Evolutionary conservation across 2,113 vertebrate species (phyloP).

Genomic region (Agapornis roseicollis): DNA sequence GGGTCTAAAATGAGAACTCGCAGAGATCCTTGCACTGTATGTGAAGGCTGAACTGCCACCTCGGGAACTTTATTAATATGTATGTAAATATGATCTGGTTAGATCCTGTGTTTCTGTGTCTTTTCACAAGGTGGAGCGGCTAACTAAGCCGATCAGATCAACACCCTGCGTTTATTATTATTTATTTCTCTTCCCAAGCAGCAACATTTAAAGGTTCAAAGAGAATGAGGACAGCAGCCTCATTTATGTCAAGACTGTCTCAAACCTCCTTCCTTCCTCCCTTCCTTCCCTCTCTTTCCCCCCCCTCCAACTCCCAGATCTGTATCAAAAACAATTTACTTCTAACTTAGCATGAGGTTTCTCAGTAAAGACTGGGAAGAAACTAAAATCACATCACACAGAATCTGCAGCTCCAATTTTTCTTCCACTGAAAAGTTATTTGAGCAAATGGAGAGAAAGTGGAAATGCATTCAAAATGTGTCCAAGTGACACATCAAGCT

Average conservation of each 20-base stretch:
- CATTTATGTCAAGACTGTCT: constrained; percentile 18
- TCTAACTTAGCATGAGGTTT: constrained; percentile 25
- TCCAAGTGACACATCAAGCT: constrained; percentile 47
- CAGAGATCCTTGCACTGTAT: constrained; percentile 34
- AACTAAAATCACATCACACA: constrained; percentile 42
- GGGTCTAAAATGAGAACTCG: constrained; percentile 56
- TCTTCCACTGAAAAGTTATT: constrained; percentile 45
- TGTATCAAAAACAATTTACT: constrained; percentile 3
- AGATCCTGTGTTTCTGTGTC: background rate
- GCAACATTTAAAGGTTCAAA: constrained; percentile 3
- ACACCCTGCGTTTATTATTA: background rate
- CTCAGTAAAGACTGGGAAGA: constrained; percentile 6
- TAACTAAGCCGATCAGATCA: constrained; percentile 7
- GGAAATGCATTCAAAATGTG: constrained; percentile 12
- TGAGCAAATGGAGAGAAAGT: constrained; percentile 42
- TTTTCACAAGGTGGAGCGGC: constrained; percentile 49
- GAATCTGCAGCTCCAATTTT: constrained; percentile 33
- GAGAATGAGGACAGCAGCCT: constrained; percentile 9
- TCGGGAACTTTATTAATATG: constrained; percentile 52
- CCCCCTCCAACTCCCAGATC: background rate
- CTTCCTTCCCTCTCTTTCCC: background rate
- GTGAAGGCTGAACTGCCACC: constrained; percentile 42
- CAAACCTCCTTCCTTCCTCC: background rate
- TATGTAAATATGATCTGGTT: constrained; percentile 47
- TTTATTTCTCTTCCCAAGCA: background rate